Percentiles rank a stretch among this genome's conserved stretches.
phyloP scores from a whole-genome alignment of 2,797 vertebrate genomes.

The Eurystomus glaucurus region DNA sequence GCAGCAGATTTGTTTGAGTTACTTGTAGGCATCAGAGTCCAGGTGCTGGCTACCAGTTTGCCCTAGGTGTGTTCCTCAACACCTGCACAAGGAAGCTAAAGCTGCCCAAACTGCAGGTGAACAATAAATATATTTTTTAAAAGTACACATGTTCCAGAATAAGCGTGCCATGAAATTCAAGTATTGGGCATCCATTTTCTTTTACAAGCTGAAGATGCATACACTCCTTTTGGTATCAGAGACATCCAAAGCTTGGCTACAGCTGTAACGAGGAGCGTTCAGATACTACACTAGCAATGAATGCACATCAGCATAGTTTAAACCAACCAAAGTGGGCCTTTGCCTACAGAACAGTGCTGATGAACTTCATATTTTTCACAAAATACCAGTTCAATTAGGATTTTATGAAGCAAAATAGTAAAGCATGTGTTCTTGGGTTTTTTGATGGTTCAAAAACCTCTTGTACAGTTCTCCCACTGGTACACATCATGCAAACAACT shows the following conservation, averaged over 20 bases:
- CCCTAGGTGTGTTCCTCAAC: neutral
- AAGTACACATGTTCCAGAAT: accelerated
- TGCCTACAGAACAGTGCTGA: neutral
- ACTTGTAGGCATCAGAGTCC: accelerated
- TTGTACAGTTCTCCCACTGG: conserved; percentile 6
- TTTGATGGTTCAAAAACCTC: conserved; percentile 46
- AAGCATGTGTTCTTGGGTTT: conserved; percentile 14
- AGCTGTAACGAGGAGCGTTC: neutral
- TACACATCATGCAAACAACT: conserved; percentile 15
- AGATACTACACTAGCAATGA: neutral
- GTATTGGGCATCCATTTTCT: neutral
- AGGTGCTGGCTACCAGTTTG: neutral
- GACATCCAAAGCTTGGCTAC: neutral
- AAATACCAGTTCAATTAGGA: neutral
- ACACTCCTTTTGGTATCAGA: neutral
- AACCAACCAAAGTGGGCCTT: neutral
- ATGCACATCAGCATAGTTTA: neutral
- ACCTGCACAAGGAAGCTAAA: neutral
- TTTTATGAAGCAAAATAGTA: conserved; percentile 60
- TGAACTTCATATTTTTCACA: neutral
- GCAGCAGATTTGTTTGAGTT: neutral
- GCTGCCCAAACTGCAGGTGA: neutral
- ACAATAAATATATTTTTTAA: neutral
- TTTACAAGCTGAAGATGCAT: neutral
- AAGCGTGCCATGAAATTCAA: neutral